Percentiles rank a stretch among this genome's conserved stretches.
Evolutionary conservation across 2,797 vertebrate genomes (phyloP).

Genomic region (Coluber constrictor): DNA sequence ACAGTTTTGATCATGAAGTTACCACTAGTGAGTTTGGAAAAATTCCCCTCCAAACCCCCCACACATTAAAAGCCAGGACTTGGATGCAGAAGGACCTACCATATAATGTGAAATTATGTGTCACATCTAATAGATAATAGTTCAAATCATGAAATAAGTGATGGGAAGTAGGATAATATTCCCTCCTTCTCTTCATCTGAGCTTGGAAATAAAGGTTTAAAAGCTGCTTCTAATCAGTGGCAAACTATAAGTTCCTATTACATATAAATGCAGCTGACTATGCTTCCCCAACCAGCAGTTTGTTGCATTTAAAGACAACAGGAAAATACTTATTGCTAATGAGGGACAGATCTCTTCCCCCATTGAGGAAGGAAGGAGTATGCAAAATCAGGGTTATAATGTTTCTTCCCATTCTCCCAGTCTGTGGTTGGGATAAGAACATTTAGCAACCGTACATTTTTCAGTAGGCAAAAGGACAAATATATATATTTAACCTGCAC

Average conservation of each 20-base stretch:
- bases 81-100: neutral
- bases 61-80: neutral
- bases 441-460: neutral
- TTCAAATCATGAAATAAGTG: neutral
- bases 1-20: neutral
- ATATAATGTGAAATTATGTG: neutral
- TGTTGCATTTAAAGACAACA: neutral
- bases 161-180: neutral
- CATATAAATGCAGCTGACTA: neutral
- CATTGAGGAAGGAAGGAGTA: neutral
- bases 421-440: neutral
- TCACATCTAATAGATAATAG: neutral
- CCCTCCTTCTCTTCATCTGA: neutral
- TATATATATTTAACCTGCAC: neutral
- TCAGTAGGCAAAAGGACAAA: neutral
- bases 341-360: neutral
- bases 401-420: neutral
- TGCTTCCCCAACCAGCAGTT: neutral
- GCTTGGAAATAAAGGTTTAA: neutral
- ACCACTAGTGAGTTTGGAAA: too few species aligned
- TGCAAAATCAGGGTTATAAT: neutral
- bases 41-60: neutral
- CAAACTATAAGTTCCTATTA: neutral
- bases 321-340: neutral
- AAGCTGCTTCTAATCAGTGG: neutral